Percentiles rank a stretch among this genome's conserved stretches.
phyloP scores from a whole-genome alignment of 2,797 vertebrate genomes.

The Spondyliosoma cantharus region DNA sequence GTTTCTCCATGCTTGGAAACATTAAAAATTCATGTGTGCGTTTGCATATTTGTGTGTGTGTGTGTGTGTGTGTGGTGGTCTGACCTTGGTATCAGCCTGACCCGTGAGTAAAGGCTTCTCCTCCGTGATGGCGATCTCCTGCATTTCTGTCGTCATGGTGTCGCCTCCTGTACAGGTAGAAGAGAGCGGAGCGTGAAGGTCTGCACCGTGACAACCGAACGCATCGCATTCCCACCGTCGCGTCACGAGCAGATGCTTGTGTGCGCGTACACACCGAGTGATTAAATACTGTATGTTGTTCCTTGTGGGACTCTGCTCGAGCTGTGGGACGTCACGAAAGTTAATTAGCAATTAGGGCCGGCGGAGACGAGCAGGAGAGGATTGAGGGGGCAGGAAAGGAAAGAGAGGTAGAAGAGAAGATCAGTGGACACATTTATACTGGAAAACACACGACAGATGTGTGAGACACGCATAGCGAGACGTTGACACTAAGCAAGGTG shows the following conservation, averaged over 20 bases:
- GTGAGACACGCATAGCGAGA: background rate
- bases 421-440: background rate
- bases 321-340: slow-evolving; percentile 61
- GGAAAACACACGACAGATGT: background rate
- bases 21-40: background rate
- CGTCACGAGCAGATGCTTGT: background rate
- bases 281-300: slow-evolving; percentile 58
- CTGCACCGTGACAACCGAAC: background rate
- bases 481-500: no score
- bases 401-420: background rate
- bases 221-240: background rate
- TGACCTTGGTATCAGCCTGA: slow-evolving; percentile 85
- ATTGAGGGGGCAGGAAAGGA: slow-evolving; percentile 35
- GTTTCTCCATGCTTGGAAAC: background rate
- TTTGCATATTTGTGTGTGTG: slow-evolving; percentile 16
- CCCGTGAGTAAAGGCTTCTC: slow-evolving; percentile 90
- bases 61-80: slow-evolving; percentile 34
- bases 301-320: slow-evolving; percentile 45
- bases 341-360: slow-evolving; percentile 77
- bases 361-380: slow-evolving; percentile 54
- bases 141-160: slow-evolving; percentile 91
- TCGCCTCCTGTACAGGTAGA: slow-evolving; percentile 67
- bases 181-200: slow-evolving; percentile 24
- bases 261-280: slow-evolving; percentile 1
- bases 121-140: slow-evolving; percentile 92